These are phyloP conservation scores for Mobula hypostoma DNA, from an alignment of 2,113 vertebrate species.

Conservation along the genomic window DNA sequence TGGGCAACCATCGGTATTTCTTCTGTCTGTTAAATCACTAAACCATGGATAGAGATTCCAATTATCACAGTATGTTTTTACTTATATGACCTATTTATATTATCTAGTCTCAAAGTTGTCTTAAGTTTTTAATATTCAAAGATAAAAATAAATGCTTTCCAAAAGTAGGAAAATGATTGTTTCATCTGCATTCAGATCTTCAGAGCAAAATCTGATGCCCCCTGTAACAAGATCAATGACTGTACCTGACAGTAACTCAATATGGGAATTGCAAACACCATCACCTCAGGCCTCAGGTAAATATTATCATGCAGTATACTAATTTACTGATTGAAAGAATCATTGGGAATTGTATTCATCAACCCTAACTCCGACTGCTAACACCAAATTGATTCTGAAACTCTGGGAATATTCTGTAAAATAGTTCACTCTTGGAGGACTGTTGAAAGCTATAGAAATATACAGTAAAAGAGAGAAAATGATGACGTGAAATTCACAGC, in stretches of 20 bases:
- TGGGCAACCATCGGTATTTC: not conserved
- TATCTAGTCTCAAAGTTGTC: not conserved
- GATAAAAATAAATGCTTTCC: not conserved
- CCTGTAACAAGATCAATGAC: constrained; percentile 84
- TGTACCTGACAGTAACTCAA: constrained; percentile 83
- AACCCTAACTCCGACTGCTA: not conserved
- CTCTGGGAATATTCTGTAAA: not conserved
- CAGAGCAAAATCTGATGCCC: constrained; percentile 81
- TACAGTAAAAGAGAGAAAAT: not conserved
- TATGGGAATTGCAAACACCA: constrained; percentile 89
- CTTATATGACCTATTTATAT: not conserved
- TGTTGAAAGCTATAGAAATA: not conserved
- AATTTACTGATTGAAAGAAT: not conserved
- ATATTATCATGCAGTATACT: not conserved
- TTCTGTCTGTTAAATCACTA: not conserved
- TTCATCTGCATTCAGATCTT: constrained; percentile 60
- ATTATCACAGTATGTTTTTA: not conserved
- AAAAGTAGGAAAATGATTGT: not conserved
- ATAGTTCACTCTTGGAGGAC: not conserved
- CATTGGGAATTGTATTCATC: constrained; percentile 4
- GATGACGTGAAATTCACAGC: not conserved
- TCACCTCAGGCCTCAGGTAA: constrained; percentile 77
- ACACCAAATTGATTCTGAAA: not conserved
- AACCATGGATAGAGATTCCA: not conserved
- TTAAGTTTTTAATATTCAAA: not conserved